Base-by-base conservation (phyloP, 2,797 vertebrate genomes). In the Alcedo quadribrachys region DNA sequence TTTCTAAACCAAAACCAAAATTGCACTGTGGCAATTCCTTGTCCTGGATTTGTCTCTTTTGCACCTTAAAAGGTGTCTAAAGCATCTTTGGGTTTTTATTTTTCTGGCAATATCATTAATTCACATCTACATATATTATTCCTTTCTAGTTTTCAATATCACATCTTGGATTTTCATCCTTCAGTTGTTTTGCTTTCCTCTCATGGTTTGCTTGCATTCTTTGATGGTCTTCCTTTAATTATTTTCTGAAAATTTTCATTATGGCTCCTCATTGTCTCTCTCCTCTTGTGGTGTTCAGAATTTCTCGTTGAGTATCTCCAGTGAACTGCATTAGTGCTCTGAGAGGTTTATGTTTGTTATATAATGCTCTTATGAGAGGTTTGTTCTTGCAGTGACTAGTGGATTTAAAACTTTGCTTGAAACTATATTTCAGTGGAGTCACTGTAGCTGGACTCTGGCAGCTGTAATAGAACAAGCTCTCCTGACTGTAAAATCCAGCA, bases 311-410 rank as follows among this genome's bases (percentile, higher is more conserved):
- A 82, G 32, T 51, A 45, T 71, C 76, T 66, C 85, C 81, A 62
- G 55, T 48, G 74, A 91, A 86, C 75, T 90, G 54, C 40, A 77
- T 28, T 85, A 74, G 61, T 18, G 30, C 54, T 30, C 37, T 79
- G 88, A 92, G 85, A 80, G 78, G 71, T 91, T 96, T 93, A 90
- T 93, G 78, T 50, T 84, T 82, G 68, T 91, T 88, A 86, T 90
- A 80, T 90, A 91, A 88, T 71, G 86, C 62, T 81, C 65, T 62
- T 93, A 78, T 43, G 90, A 94, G 81, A 89, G 65, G 61, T 62
- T 90, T 93, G 54, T 80, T 70, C 68, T 88, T 88, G 51, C 4
- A 1, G 57, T 69, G 78, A 87, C 84, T 60, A 42, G 57, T 28
- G 54, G 66, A 82, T 94, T 93, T 94, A 91, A 86, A 66, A 45